Base-by-base conservation (phyloP, 2,888 invertebrate species). In the Oxycera nigricornis region DNA sequence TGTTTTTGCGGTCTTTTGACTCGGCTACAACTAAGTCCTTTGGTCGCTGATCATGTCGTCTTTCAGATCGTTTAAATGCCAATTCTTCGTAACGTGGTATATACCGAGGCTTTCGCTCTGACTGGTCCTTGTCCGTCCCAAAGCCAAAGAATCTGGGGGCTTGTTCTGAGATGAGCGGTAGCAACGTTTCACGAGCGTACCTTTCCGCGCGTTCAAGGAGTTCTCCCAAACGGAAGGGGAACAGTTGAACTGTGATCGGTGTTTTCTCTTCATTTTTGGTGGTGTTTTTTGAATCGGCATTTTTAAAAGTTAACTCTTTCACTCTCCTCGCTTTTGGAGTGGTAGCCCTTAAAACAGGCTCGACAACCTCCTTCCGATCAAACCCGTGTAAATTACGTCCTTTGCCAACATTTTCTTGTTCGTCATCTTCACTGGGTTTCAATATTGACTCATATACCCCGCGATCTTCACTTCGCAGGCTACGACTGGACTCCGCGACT, bases 121-220 rank as follows among this genome's bases (percentile, higher is more conserved):
- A 78, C 1, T 79, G 80, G 2, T 82, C 80, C 77, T 81, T 81
- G 77, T 87, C 87, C 20, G 86, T 83, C 2, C 88, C 88, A 79
- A 90, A 89, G 78, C 89, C 88, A 9, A 90, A 89, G 76, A 93
- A 89, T 74, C 90, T 90, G 0, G 94, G 93, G 0, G 93, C 92
- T 82, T 93, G 92, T 57, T 91, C 91, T 14, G 93, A 93, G 9
- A 94, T 92, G 4, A 94, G 82, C 0, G 93, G 93, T 72, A 93
- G 83, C 1, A 94, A 86, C 0, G 92, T 93, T 82, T 93, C 91
- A 72, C 93, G 87, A 0, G 94, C 93, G 82, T 94, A 94, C 65
- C 91, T 88, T 81, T 94, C 94, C 0, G 94, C 94, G 79, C 93
- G 90, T 46, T 94, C 92, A 61, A 95, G 89, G 83, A 95, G 90